A percentile compares a stretch with the other conserved stretches of the same genome.
Evolutionary conservation across 2,113 vertebrate species (phyloP).

Genomic region (Callaeas wilsoni): DNA sequence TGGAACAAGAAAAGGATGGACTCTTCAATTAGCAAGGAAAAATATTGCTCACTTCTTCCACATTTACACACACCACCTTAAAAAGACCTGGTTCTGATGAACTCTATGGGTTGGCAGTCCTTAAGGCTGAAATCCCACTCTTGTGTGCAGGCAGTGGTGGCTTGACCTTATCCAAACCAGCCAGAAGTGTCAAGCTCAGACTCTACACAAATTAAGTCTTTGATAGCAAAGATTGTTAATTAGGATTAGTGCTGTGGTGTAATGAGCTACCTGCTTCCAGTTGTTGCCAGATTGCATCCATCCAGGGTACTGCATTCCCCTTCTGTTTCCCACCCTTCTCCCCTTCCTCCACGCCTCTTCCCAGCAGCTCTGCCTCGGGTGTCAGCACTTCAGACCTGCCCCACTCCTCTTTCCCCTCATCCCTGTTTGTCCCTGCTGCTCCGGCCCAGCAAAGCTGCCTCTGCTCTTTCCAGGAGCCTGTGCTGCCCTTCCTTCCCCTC

Average conservation of each 20-base stretch:
- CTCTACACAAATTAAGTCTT: neutral
- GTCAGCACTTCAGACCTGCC: neutral
- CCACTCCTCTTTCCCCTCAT: neutral
- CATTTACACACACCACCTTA: neutral
- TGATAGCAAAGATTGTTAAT: neutral
- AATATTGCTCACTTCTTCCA: neutral
- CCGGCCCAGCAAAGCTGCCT: neutral
- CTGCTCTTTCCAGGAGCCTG: neutral
- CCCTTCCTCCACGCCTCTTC: neutral
- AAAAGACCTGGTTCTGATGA: neutral
- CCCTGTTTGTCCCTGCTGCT: neutral
- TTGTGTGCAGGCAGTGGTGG: neutral
- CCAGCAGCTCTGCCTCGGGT: neutral
- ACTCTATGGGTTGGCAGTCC: neutral
- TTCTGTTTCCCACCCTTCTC: neutral
- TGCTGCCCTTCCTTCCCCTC: neutral
- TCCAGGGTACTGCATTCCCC: neutral
- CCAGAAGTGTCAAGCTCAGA: neutral
- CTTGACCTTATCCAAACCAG: neutral
- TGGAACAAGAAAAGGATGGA: neutral
- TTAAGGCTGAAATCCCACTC: neutral
- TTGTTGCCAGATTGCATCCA: neutral
- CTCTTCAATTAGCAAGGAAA: neutral
- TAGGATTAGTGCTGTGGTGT: neutral
- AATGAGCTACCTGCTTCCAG: neutral